Evolutionary conservation across 2,888 invertebrate species (phyloP).

Genomic region (Rapana venosa): DNA sequence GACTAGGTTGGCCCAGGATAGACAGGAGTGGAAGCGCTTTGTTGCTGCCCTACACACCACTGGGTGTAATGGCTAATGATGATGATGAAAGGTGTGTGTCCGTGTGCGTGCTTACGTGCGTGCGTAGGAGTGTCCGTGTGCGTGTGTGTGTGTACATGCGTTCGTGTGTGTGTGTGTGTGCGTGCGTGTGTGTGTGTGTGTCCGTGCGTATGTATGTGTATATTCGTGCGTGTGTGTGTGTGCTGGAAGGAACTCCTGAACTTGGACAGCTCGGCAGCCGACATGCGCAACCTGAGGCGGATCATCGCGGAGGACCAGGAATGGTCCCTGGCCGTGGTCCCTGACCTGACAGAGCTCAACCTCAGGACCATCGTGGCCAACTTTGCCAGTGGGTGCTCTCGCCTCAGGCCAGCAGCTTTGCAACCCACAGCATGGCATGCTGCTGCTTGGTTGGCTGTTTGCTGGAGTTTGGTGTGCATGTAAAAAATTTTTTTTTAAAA

Average conservation of each 20-base stretch:
- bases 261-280: conserved; percentile 64
- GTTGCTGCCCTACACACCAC: no score
- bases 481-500: no score
- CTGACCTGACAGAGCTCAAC: conserved; percentile 74
- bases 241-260: not conserved
- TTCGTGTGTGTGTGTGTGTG: not conserved
- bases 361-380: conserved; percentile 75
- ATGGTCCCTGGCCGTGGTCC: conserved; percentile 78
- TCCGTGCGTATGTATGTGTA: not conserved
- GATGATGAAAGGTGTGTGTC: not conserved
- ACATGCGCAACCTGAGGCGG: conserved; percentile 73
- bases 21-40: no score
- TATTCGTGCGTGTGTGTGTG: not conserved
- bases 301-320: conserved; percentile 79
- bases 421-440: no score
- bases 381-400: conserved; percentile 75
- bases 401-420: no score
- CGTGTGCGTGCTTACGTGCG: not conserved
- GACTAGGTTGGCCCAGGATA: no score
- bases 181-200: not conserved
- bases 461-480: no score
- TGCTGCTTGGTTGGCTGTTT: no score
- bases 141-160: conserved; percentile 11
- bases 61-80: no score
- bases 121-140: not conserved